Base-by-base conservation (phyloP, 2,888 invertebrate species). In the Bellardia bayeri region DNA sequence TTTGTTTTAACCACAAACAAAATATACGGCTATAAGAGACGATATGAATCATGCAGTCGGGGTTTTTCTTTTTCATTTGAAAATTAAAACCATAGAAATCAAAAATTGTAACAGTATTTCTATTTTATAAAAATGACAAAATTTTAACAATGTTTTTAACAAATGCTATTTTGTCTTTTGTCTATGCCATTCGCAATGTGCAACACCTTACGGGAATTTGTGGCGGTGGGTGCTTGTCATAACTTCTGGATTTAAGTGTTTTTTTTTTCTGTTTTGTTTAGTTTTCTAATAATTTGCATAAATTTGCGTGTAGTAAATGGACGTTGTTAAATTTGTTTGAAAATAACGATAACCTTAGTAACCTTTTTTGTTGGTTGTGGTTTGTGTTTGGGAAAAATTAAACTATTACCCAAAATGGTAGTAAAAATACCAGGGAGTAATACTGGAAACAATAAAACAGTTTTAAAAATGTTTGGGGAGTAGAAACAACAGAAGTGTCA, bases 161-260 rank as follows among this genome's bases (percentile, higher is more conserved):
- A 23, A 6, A 45, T 66, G 42, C 6, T 75, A 37, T 61, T n/a
- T n/a, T 42, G 45, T 23, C 51, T 69, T 58, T 66, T 14, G 13
- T 6, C 4, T 51, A n/a, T 51, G 14, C 37, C 2, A 33, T 51
- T 42, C 49, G 49, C 16, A 37, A 45, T 23, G 13, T 16, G 56
- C 74, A 87, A 82, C 85, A 87, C 82, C 75, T 87, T 75, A 85
- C 51, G 69, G 87, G 79, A 85, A 71, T 78, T 79, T 3, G 58
- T 51, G 40, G 58, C 64, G 56, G 56, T 64, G 63, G 49, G 2
- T 51, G 79, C 56, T 64, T 83, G 85, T 82, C 85, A 79, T 82
- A 85, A 87, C 78, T 87, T 82, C 69, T 87, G 64, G 72, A 74
- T 30, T 61, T 51, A 23, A 37, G 40, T 14, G 8, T 3, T 11